A percentile compares a stretch with the other conserved stretches of the same genome.
Conservation (phyloP, 2,113 vertebrate genomes). For the Lophotis ruficrista region DNA sequence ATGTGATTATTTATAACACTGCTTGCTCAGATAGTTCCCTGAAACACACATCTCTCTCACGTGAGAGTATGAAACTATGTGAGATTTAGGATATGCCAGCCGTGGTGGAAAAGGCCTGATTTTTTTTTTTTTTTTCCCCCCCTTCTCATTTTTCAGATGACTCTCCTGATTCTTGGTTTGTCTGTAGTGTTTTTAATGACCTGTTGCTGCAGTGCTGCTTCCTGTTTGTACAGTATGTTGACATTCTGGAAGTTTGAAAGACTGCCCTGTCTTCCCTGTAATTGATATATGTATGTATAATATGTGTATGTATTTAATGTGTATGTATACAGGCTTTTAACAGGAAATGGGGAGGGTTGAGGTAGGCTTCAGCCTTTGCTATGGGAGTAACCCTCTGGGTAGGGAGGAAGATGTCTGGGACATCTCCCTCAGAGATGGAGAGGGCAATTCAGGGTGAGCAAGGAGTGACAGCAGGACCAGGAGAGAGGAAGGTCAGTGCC, state of each 20-base stretch:
- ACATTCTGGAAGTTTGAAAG: constrained; percentile 35
- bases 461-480: fast-evolving
- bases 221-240: constrained; percentile 44
- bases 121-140: not conserved
- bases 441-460: not conserved
- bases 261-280: constrained; percentile 17
- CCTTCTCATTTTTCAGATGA: not conserved
- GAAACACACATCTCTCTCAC: not conserved
- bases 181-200: constrained; percentile 33
- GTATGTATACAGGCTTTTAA: not conserved
- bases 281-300: not conserved
- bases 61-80: not conserved
- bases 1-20: not conserved
- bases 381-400: not conserved
- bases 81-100: not conserved
- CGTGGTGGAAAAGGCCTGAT: not conserved
- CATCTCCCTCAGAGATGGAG: fast-evolving
- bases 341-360: not conserved
- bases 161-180: not conserved
- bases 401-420: not conserved
- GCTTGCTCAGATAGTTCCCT: not conserved
- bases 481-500: fast-evolving
- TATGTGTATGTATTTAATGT: not conserved
- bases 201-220: constrained; percentile 24
- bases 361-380: not conserved